A percentile compares a stretch with the other conserved stretches of the same genome.
Conservation (phyloP, 92 coral and sea anemone species). For the Plumapathes pennacea region DNA sequence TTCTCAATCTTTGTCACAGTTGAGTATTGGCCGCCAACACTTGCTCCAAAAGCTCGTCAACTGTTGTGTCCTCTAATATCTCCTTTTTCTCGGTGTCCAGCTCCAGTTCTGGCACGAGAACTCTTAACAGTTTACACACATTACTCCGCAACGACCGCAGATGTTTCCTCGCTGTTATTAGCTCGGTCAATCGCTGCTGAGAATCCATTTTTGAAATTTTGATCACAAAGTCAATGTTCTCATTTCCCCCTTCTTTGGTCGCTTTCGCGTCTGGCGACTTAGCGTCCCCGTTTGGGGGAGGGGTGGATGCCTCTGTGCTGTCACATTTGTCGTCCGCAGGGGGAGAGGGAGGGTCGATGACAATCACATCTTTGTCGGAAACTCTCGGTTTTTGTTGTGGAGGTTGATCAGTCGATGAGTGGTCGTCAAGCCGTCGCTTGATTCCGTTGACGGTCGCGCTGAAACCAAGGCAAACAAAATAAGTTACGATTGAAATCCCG, state of each 20-base stretch:
- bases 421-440: slow-evolving; percentile 42
- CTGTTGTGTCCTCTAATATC: slow-evolving; percentile 59
- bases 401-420: slow-evolving; percentile 39
- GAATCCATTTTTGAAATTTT: slow-evolving; percentile 39
- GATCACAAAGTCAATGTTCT: slow-evolving; percentile 53
- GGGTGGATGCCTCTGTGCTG: slow-evolving; percentile 2
- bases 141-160: slow-evolving; percentile 69
- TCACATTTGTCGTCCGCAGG: background rate
- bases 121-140: slow-evolving; percentile 81
- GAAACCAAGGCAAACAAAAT: background rate
- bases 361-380: slow-evolving; percentile 64
- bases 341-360: slow-evolving; percentile 79
- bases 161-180: slow-evolving; percentile 61
- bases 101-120: slow-evolving; percentile 88
- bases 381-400: slow-evolving; percentile 33
- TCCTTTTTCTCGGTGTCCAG: slow-evolving; percentile 66
- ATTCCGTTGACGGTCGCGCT: slow-evolving; percentile 41
- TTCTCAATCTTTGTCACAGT: too few species aligned
- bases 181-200: slow-evolving; percentile 52
- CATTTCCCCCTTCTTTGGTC: slow-evolving; percentile 1
- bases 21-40: slow-evolving; percentile 73
- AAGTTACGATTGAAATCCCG: too few species aligned
- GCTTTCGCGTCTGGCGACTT: background rate
- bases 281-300: background rate
- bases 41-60: slow-evolving; percentile 80